phyloP scores from a whole-genome alignment of 2,113 vertebrate species.

The Polyodon spathula region DNA sequence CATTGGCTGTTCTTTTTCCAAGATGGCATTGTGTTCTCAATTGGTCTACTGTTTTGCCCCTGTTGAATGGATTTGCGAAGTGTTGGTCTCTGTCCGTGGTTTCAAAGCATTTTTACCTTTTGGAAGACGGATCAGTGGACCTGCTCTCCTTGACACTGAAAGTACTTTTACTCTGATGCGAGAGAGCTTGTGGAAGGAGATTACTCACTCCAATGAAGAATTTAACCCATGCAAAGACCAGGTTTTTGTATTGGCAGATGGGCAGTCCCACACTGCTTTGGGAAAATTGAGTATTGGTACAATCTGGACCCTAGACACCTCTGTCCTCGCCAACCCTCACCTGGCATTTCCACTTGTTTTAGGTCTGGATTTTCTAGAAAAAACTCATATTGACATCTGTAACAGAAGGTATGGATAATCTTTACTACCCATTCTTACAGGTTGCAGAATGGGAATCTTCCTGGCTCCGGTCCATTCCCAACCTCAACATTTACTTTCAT shows the following conservation, averaged over 20 bases:
- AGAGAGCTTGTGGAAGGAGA: not conserved
- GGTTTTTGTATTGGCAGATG: not conserved
- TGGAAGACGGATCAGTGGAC: too few species aligned
- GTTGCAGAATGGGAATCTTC: too few species aligned
- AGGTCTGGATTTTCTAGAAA: not conserved
- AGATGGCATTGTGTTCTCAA: too few species aligned
- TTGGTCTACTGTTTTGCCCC: too few species aligned
- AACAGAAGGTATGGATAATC: not conserved
- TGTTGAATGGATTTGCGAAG: too few species aligned
- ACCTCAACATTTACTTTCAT: too few species aligned
- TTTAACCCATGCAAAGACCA: not conserved
- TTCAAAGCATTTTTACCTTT: too few species aligned
- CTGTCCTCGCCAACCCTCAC: not conserved
- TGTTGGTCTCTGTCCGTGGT: too few species aligned
- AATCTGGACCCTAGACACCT: not conserved
- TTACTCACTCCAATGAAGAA: not conserved
- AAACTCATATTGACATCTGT: not conserved
- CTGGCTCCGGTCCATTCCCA: too few species aligned
- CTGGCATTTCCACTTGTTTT: not conserved
- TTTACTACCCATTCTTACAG: too few species aligned
- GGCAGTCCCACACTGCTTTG: not conserved
- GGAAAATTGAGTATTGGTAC: not conserved
- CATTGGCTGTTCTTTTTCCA: too few species aligned
- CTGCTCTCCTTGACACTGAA: not conserved
- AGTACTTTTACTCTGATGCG: not conserved